Conservation (phyloP, 2,797 vertebrate genomes). For the Macropodus opercularis region DNA sequence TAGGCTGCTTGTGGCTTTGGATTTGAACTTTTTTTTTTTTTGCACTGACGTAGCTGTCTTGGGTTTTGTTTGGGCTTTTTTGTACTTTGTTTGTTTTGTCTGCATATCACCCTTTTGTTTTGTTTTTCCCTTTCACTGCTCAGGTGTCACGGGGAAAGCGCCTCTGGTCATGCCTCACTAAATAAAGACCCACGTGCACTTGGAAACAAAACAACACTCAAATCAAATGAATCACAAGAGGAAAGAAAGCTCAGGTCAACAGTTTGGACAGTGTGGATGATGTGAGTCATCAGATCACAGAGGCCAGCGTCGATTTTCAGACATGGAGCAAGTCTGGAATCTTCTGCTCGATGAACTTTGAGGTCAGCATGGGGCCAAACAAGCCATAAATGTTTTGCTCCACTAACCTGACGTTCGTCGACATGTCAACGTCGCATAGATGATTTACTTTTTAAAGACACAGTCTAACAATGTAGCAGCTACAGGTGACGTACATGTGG, state of each 20-base stretch:
- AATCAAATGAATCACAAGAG: conserved; percentile 71
- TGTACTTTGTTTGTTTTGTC: too few relatives aligned
- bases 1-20: background rate
- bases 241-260: conserved; percentile 60
- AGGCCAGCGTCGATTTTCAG: conserved; percentile 47
- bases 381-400: conserved; percentile 40
- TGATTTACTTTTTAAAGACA: conserved; percentile 60
- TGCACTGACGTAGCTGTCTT: conserved; percentile 17
- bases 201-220: conserved; percentile 60
- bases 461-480: conserved; percentile 71
- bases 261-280: conserved; percentile 48
- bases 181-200: conserved; percentile 78
- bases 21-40: conserved; percentile 2
- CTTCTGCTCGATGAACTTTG: conserved; percentile 48
- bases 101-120: conserved; percentile 7
- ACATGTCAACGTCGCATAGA: conserved; percentile 68
- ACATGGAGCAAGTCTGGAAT: conserved; percentile 66
- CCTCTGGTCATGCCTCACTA: conserved; percentile 54
- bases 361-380: conserved; percentile 56
- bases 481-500: conserved; percentile 56
- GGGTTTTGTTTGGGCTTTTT: conserved; percentile 8
- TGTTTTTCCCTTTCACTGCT: conserved; percentile 65
- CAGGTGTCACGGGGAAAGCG: conserved; percentile 74
- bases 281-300: conserved; percentile 57
- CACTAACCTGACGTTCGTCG: conserved; percentile 51